Base-by-base conservation (phyloP, 1,140 invertebrate species). In the Drosophila nikananu region DNA sequence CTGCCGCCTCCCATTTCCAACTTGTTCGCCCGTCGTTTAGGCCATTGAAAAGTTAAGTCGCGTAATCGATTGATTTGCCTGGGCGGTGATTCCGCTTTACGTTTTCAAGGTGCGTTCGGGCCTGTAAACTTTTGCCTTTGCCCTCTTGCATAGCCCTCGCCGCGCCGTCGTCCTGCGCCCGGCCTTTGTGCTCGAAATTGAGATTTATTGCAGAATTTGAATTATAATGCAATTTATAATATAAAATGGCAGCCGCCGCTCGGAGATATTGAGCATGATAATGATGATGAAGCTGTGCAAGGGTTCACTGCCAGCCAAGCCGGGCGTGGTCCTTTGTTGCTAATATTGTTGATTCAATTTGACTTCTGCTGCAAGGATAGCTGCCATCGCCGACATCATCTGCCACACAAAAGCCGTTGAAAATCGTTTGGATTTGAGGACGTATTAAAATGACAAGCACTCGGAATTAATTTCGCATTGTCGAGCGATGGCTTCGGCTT, bases 181-280 rank as follows among this genome's bases (percentile, higher is more conserved):
- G 71, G 60, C 75, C 73, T 91, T 89, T 91, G 89, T 91, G 89
- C 80, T 89, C 46, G 83, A 91, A 91, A 91, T 91, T 91, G 89
- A 91, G 89, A 91, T 91, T 91, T 91, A 91, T 91, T 91, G 89
- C 89, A 91, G 86, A 91, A 91, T 91, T 91, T 91, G 89, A 91
- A 91, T 91, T 91, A 91, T 91, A 91, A 91, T 91, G 89, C 83
- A 84, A 90, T 90, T 90, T 90, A 91, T 90, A 90, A 90, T 86
- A 89, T 82, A 91, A 82, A 90, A 91, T 86, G 86, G 79, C 86
- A 82, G 75, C 72, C 70, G 27, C 27, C 51, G 77, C 68, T 61
- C 52, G 32, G 59, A 83, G 82, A 90, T 89, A 89, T 89, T 86
- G 86, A 90, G 81, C 78, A 86, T 78, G 68, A 87, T 87, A 89